Evolutionary conservation across 2,888 invertebrate genomes (phyloP).

Genomic region (Cryptocephalus primarius): DNA sequence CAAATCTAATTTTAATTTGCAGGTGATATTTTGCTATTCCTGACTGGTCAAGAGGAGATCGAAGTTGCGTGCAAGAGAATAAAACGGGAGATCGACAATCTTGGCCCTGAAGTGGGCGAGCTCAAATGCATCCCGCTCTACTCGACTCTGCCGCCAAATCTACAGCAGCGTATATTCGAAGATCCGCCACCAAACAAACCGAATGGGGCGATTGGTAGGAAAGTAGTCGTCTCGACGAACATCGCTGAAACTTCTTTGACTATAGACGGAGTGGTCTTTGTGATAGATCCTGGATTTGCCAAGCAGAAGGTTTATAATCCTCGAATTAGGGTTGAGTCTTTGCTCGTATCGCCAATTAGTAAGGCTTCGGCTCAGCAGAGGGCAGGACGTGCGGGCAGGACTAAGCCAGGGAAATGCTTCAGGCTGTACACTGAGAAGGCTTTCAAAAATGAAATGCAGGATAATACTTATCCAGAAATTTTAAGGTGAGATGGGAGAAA

Average conservation of each 20-base stretch:
- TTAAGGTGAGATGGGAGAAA: slow-evolving; percentile 32
- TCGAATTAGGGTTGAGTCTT: slow-evolving; percentile 80
- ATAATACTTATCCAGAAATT: slow-evolving; percentile 97
- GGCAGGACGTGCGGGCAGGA: slow-evolving; percentile 92
- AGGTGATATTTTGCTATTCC: slow-evolving; percentile 20
- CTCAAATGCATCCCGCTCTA: slow-evolving; percentile 97
- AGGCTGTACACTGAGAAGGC: slow-evolving; percentile 90
- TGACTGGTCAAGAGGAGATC: slow-evolving; percentile 77
- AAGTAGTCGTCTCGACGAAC: slow-evolving; percentile 93
- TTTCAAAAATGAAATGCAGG: slow-evolving; percentile 96
- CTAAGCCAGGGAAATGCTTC: slow-evolving; percentile 98
- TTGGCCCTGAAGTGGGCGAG: slow-evolving; percentile 95
- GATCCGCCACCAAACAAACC: slow-evolving; percentile 83
- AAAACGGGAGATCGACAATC: slow-evolving; percentile 88
- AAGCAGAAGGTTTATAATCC: slow-evolving; percentile 82
- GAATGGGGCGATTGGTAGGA: slow-evolving; percentile 62
- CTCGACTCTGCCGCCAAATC: slow-evolving; percentile 93
- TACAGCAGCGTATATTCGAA: slow-evolving; percentile 96
- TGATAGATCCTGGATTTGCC: slow-evolving; percentile 98
- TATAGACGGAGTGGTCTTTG: slow-evolving; percentile 98
- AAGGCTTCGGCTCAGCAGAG: slow-evolving; percentile 98
- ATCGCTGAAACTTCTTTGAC: slow-evolving; percentile 99
- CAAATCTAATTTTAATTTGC: background rate
- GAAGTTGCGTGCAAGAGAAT: slow-evolving; percentile 98
- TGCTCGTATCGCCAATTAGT: slow-evolving; percentile 96